Conservation (phyloP, 2,113 vertebrate genomes). For the human (Homo sapiens) region GRCh38 chr9:121365501-121366000, state of each 20-base stretch:
- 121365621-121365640: neutral
- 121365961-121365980: slow-evolving; percentile 2
- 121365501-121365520: slow-evolving; percentile 41
- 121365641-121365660: neutral
- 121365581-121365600: neutral
- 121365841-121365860: neutral
- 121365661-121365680: neutral
- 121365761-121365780: neutral
- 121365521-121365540: neutral
- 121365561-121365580: slow-evolving; percentile 9
- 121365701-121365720: slow-evolving; percentile 20
- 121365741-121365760: neutral
- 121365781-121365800: neutral
- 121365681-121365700: neutral
- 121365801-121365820: neutral
- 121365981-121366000: neutral
- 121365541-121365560: neutral
- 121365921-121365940: slow-evolving; percentile 59
- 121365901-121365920: slow-evolving; percentile 20
- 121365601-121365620: neutral
- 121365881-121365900: slow-evolving; percentile 45
- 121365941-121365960: slow-evolving; percentile 41
- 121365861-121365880: slow-evolving; percentile 38
- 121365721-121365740: neutral
- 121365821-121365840: neutral